These are phyloP conservation scores for Muntiacus reevesi DNA, from an alignment of 2,113 vertebrate species.

Conservation along the genomic window DNA sequence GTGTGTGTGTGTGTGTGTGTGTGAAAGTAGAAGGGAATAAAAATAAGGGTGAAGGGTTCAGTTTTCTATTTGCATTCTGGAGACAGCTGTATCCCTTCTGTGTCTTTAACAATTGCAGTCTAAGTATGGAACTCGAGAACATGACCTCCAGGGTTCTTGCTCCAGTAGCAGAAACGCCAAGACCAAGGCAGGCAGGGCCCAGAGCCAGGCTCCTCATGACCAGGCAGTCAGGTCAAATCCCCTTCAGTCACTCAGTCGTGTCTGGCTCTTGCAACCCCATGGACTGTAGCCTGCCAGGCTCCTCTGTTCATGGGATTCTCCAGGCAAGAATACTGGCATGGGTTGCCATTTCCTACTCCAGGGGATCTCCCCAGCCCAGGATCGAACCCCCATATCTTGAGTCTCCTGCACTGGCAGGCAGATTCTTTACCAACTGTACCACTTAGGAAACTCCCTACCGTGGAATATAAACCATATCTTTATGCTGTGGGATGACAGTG, in stretches of 20 bases:
- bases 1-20: not conserved
- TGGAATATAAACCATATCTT: not conserved
- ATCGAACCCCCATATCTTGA: not conserved
- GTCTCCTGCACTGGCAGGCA: not conserved
- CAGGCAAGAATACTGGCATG: not conserved
- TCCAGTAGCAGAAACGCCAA: not conserved
- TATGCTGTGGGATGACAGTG: not conserved
- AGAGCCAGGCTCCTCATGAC: not conserved
- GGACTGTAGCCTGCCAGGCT: fast-evolving
- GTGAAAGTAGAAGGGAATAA: not conserved
- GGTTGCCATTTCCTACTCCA: not conserved
- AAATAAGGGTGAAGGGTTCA: not conserved
- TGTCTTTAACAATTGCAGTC: not conserved
- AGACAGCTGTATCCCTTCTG: not conserved
- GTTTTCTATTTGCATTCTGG: not conserved
- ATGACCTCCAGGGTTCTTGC: not conserved
- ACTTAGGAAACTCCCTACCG: not conserved
- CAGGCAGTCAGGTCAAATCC: not conserved
- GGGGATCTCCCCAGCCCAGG: not conserved
- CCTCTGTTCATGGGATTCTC: not conserved
- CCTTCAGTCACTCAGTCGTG: not conserved
- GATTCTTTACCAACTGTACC: not conserved
- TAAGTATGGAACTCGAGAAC: not conserved
- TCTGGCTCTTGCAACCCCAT: not conserved
- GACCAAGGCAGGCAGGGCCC: not conserved